These are phyloP conservation scores for Sorex maritimensis DNA, from an alignment of 2,797 vertebrate species.

Conservation along the genomic window DNA sequence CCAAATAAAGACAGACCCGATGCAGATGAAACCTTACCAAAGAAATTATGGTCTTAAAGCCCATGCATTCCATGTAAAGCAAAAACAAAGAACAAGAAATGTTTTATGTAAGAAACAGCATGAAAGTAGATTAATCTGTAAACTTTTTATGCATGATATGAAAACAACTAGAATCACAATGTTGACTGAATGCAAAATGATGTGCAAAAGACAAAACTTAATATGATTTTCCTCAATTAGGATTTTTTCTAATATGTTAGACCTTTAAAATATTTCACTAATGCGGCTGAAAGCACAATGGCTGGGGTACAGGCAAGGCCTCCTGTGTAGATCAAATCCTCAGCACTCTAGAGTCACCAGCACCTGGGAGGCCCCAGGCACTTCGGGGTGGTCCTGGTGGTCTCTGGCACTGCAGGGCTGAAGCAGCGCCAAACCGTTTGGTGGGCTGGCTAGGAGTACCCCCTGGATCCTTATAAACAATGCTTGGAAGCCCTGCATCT, in stretches of 20 bases:
- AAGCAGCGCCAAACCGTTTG: too few relatives aligned
- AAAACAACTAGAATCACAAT: constrained; percentile 85
- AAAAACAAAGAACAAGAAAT: constrained; percentile 92
- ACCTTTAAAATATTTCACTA: constrained; percentile 51
- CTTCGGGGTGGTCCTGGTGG: too few relatives aligned
- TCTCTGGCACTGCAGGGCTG: too few relatives aligned
- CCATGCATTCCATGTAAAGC: constrained; percentile 93
- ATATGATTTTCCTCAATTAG: constrained; percentile 64
- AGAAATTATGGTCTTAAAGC: constrained; percentile 95
- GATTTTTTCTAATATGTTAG: constrained; percentile 51
- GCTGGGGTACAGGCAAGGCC: too few relatives aligned
- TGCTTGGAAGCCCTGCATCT: too few relatives aligned
- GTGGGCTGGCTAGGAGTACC: too few relatives aligned
- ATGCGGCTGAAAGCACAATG: background rate
- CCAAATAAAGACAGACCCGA: constrained; percentile 83
- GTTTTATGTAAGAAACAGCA: constrained; percentile 90
- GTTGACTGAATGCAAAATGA: constrained; percentile 84
- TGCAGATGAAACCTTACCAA: constrained; percentile 94
- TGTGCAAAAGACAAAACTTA: constrained; percentile 75
- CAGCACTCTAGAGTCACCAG: too few relatives aligned
- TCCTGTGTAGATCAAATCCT: too few relatives aligned
- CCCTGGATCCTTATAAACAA: too few relatives aligned
- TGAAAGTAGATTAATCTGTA: constrained; percentile 84
- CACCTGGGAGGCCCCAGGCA: too few relatives aligned
- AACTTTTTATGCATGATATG: constrained; percentile 81